phyloP scores from a whole-genome alignment of 2,888 invertebrate genomes.

The Agrenia bidenticulata region DNA sequence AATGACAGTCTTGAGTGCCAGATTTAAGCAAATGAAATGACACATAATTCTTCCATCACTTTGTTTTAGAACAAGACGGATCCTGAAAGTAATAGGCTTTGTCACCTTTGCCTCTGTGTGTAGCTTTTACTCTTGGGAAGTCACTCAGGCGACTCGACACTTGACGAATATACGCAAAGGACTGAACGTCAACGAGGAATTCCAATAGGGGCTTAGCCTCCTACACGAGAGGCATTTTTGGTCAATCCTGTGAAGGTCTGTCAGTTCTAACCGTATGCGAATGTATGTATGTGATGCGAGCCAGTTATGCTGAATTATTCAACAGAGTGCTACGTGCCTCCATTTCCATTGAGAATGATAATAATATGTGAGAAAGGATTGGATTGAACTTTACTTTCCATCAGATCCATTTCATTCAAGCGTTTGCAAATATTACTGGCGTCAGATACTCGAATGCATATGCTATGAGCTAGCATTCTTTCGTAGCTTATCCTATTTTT shows the following conservation, averaged over 20 bases:
- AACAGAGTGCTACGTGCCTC: constrained; percentile 11
- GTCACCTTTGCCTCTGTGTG: too few species aligned
- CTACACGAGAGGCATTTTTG: not conserved
- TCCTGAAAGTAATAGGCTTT: too few species aligned
- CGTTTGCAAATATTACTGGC: constrained; percentile 7
- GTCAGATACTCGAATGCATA: not conserved
- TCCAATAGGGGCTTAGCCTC: not conserved
- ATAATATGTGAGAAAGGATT: constrained; percentile 18
- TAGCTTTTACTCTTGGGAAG: too few species aligned
- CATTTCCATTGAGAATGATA: constrained; percentile 18
- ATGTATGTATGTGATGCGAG: not conserved
- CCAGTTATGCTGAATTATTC: constrained; percentile 16
- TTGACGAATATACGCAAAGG: not conserved
- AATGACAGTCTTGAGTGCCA: too few species aligned
- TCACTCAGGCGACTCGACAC: too few species aligned
- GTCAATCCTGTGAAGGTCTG: not conserved
- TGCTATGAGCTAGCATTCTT: too few species aligned
- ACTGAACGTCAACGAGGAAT: not conserved
- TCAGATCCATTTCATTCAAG: constrained; percentile 11
- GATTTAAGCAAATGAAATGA: too few species aligned
- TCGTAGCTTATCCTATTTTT: too few species aligned
- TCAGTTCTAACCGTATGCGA: not conserved
- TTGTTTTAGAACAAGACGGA: too few species aligned
- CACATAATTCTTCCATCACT: too few species aligned
- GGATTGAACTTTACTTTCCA: constrained; percentile 7